A percentile compares a stretch with the other conserved stretches of the same genome.
These are phyloP conservation scores for Drosophila recens DNA, from an alignment of 2,888 invertebrate genomes.

Conservation along the genomic window DNA sequence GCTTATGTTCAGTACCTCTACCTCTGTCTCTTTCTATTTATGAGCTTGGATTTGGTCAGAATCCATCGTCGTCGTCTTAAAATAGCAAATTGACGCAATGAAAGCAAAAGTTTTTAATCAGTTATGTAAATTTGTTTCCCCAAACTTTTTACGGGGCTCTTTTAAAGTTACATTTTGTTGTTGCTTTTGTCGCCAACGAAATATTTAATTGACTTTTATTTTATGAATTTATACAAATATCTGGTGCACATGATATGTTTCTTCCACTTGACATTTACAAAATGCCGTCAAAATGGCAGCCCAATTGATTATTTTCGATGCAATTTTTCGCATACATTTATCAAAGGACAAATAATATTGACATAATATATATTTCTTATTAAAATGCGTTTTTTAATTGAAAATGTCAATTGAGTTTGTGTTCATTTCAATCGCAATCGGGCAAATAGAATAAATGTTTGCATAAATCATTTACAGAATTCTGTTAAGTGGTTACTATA, in stretches of 20 bases:
- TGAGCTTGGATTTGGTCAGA: not conserved
- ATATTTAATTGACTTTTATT: slow-evolving; percentile 69
- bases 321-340: slow-evolving; percentile 12
- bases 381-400: slow-evolving; percentile 15
- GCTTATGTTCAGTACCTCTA: not conserved
- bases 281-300: slow-evolving; percentile 41
- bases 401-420: slow-evolving; percentile 6
- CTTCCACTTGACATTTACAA: slow-evolving; percentile 8
- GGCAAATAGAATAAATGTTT: not conserved
- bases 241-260: slow-evolving; percentile 16
- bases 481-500: not conserved
- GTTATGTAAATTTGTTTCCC: slow-evolving; percentile 75
- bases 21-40: not conserved
- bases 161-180: slow-evolving; percentile 42
- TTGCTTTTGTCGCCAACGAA: too few relatives aligned
- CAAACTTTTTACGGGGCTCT: slow-evolving; percentile 52
- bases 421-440: not conserved
- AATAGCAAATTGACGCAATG: slow-evolving; percentile 59
- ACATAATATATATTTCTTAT: slow-evolving; percentile 9
- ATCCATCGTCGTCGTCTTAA: slow-evolving; percentile 35
- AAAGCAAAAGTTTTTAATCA: slow-evolving; percentile 76
- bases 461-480: slow-evolving; percentile 4
- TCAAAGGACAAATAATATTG: slow-evolving; percentile 9
- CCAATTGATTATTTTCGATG: slow-evolving; percentile 37
- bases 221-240: slow-evolving; percentile 39